These are phyloP conservation scores for Mastomys coucha DNA, from an alignment of 2,113 vertebrate species.

Conservation along the genomic window DNA sequence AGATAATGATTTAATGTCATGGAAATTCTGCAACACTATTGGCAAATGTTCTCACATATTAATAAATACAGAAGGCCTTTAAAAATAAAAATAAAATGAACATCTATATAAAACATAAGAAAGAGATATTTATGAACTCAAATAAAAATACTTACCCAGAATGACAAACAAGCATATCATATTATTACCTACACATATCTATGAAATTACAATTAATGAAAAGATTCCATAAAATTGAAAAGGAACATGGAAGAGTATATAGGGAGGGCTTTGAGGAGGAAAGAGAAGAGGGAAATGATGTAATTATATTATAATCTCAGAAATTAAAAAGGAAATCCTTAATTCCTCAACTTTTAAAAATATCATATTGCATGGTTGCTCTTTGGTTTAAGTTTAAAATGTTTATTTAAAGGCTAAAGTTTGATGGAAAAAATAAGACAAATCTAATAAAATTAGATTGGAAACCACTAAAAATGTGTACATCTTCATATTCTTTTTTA, in stretches of 20 bases:
- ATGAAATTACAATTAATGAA: not conserved
- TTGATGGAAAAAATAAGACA: not conserved
- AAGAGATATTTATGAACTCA: slow-evolving; percentile 7
- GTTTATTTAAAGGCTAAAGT: not conserved
- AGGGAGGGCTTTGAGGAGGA: not conserved
- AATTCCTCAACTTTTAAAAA: not conserved
- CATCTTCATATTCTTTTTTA: not conserved
- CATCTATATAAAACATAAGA: not conserved
- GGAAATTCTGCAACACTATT: not conserved
- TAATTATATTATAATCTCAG: not conserved
- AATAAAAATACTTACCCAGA: not conserved
- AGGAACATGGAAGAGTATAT: not conserved
- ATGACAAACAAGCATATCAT: not conserved
- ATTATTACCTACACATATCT: not conserved
- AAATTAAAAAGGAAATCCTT: not conserved
- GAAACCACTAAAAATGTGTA: not conserved
- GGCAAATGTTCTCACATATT: not conserved
- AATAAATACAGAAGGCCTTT: slow-evolving; percentile 42
- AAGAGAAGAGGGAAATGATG: not conserved
- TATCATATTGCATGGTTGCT: not conserved
- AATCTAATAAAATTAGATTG: slow-evolving; percentile 17
- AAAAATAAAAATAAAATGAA: slow-evolving; percentile 34
- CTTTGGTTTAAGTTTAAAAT: slow-evolving; percentile 39
- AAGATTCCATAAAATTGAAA: not conserved
- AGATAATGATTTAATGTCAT: slow-evolving; percentile 68